These are phyloP conservation scores for Apeira syringaria DNA, from an alignment of 2,888 invertebrate genomes.

Conservation along the genomic window DNA sequence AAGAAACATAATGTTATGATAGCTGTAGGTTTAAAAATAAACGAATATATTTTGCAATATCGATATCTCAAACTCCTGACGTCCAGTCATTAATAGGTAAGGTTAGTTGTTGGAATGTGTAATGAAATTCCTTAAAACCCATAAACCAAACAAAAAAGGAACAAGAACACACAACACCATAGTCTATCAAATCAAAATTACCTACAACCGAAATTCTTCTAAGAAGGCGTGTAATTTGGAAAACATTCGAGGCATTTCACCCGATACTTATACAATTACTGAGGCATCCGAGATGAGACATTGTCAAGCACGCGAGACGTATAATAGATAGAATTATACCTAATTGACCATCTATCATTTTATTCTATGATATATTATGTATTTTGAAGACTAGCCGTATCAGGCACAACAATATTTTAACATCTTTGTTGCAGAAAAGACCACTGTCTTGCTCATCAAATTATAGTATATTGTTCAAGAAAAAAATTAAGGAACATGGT, in stretches of 20 bases:
- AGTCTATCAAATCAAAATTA: conserved; percentile 30
- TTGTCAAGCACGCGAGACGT: conserved; percentile 27
- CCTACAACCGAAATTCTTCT: conserved; percentile 36
- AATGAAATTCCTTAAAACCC: background rate
- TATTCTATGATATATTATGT: conserved; percentile 13
- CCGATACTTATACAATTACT: conserved; percentile 46
- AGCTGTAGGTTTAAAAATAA: no score
- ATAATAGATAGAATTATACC: conserved; percentile 9
- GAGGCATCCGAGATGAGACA: conserved; percentile 40
- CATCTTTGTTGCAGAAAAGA: no score
- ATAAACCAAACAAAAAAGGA: background rate
- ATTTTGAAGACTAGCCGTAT: no score
- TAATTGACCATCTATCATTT: conserved; percentile 16
- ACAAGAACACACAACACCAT: conserved; percentile 11
- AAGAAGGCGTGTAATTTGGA: conserved; percentile 48
- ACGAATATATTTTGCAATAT: no score
- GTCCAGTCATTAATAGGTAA: conserved; percentile 2
- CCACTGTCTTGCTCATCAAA: no score
- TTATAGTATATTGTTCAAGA: no score
- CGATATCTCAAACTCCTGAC: no score
- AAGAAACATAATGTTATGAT: no score
- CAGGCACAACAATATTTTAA: no score
- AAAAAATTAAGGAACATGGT: no score
- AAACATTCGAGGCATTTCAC: conserved; percentile 51
- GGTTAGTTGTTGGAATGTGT: no score